Percentiles rank a stretch among this genome's conserved stretches.
Evolutionary conservation across 2,888 invertebrate species (phyloP).

Genomic region (Osmoderma eremita): DNA sequence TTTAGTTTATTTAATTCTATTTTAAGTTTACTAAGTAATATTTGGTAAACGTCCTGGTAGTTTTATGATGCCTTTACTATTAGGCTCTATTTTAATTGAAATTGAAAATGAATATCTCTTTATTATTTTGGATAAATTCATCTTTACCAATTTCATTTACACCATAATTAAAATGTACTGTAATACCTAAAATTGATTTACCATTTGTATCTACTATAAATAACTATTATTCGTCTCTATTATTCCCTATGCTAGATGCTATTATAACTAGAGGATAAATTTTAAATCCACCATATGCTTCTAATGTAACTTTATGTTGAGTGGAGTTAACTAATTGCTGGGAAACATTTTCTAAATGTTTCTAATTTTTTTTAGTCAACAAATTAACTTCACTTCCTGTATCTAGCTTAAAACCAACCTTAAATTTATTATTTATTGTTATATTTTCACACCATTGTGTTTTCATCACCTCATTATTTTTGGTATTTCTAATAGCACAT

Average conservation of each 20-base stretch:
- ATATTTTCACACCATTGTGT: background rate
- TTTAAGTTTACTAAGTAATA: background rate
- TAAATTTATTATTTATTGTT: background rate
- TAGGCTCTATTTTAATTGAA: no score
- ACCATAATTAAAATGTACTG: background rate
- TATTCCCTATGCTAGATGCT: background rate
- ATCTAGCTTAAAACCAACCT: background rate
- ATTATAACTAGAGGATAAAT: background rate
- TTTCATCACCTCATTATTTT: background rate
- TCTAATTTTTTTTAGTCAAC: no score
- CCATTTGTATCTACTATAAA: background rate
- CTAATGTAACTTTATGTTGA: slow-evolving; percentile 2
- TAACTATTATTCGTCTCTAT: background rate
- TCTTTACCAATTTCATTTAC: background rate
- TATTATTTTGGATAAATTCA: background rate
- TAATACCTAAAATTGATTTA: slow-evolving; percentile 1
- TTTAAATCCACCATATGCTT: background rate
- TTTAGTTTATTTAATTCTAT: slow-evolving; percentile 1
- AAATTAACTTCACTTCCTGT: background rate
- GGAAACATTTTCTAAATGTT: background rate
- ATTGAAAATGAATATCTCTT: background rate
- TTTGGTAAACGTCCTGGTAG: background rate
- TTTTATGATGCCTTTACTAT: background rate
- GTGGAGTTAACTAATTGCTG: background rate
- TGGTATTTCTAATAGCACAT: background rate